A percentile compares a stretch with the other conserved stretches of the same genome.
Conservation (phyloP, 2,797 vertebrate species). For the Acanthiza pusilla region DNA sequence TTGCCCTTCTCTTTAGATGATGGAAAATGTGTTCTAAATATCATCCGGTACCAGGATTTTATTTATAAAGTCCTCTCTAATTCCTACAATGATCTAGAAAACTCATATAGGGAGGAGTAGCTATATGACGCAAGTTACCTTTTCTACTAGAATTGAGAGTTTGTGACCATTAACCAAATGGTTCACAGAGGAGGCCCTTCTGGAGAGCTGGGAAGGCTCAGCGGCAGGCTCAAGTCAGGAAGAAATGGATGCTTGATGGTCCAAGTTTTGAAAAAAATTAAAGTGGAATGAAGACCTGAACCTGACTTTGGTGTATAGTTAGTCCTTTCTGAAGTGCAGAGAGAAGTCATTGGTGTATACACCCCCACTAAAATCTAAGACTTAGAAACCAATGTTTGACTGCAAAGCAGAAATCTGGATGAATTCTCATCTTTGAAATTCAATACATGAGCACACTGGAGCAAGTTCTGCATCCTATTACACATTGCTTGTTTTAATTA, state of each 20-base stretch:
- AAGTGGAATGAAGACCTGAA: neutral
- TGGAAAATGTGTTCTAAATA: neutral
- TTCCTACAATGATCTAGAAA: neutral
- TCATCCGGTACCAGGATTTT: neutral
- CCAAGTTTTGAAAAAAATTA: neutral
- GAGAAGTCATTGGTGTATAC: neutral
- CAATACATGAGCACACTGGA: neutral
- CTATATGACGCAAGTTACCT: neutral
- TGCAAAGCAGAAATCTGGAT: neutral
- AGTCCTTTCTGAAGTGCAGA: neutral
- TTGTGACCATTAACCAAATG: neutral
- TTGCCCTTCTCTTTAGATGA: neutral
- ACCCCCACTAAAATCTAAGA: neutral
- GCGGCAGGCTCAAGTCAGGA: neutral
- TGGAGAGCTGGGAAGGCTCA: neutral
- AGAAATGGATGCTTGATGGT: neutral
- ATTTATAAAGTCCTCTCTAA: neutral
- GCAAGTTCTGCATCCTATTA: neutral
- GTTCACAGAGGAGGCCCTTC: neutral
- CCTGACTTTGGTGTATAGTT: neutral
- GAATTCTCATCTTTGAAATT: conserved; percentile 34
- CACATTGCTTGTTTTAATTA: conserved; percentile 40
- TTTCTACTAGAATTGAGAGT: neutral
- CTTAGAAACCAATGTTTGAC: neutral
- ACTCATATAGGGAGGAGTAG: neutral